Evolutionary conservation across 2,113 vertebrate species (phyloP).

Genomic region (Nothocercus nigrocapillus): DNA sequence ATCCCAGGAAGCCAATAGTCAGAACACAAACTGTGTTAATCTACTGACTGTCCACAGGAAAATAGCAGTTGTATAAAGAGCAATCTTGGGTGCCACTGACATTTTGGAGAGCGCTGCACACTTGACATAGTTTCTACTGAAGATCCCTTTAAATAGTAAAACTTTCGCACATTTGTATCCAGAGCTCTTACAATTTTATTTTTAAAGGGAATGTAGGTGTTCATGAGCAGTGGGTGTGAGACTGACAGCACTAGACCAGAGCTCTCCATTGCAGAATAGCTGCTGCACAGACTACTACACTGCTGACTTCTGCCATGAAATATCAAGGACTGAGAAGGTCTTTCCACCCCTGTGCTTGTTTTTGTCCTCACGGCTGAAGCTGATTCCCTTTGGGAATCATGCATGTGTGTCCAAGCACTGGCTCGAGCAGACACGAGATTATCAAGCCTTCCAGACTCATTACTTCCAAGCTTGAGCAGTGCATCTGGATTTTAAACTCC

Average conservation of each 20-base stretch:
- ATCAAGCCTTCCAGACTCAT: background rate
- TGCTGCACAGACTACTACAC: conserved; percentile 18
- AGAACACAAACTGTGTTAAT: background rate
- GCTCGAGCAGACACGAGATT: background rate
- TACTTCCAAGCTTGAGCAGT: background rate
- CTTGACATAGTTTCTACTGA: conserved; percentile 54
- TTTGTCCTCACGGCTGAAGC: background rate
- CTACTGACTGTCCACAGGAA: background rate
- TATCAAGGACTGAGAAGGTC: background rate
- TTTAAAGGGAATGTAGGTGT: conserved; percentile 58
- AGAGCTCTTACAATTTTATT: conserved; percentile 42
- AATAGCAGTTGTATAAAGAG: background rate
- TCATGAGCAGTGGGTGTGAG: conserved; percentile 10
- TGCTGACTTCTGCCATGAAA: background rate
- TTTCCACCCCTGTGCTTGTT: background rate
- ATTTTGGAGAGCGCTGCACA: background rate
- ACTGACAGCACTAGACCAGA: conserved; percentile 68
- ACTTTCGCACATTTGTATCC: conserved; percentile 53
- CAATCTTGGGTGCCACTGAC: background rate
- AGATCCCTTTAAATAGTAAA: conserved; percentile 60
- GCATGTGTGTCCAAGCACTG: background rate
- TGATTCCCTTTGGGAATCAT: background rate
- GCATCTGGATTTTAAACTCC: background rate
- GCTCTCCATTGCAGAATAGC: conserved; percentile 29
- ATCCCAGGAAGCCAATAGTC: rapidly evolving